A percentile compares a stretch with the other conserved stretches of the same genome.
These are phyloP conservation scores for Elaphurus davidianus DNA, from an alignment of 2,113 vertebrate genomes.

Conservation along the genomic window DNA sequence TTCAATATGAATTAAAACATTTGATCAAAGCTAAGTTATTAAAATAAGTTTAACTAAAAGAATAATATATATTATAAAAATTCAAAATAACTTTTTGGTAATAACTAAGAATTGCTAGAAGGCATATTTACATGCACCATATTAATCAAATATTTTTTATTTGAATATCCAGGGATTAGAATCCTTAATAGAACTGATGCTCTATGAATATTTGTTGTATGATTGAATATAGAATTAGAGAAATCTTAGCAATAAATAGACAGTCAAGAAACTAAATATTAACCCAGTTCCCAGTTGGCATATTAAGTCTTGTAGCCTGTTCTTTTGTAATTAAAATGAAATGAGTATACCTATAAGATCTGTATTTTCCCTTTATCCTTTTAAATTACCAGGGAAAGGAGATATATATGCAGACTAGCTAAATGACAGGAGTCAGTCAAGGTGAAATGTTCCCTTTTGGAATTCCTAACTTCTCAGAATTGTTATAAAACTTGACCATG, in stretches of 20 bases:
- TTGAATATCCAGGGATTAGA: neutral
- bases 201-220: neutral
- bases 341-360: neutral
- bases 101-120: neutral
- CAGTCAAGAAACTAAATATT: neutral
- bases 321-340: constrained; percentile 15
- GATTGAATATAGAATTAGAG: neutral
- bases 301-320: neutral
- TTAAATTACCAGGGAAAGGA: neutral
- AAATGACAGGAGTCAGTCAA: neutral
- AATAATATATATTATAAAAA: neutral
- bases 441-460: neutral
- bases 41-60: constrained; percentile 12
- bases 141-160: neutral
- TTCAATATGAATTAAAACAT: neutral
- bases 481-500: neutral
- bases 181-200: neutral
- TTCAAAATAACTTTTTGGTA: neutral
- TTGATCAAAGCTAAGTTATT: neutral
- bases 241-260: neutral
- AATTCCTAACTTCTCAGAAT: neutral
- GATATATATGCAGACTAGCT: neutral
- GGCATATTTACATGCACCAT: neutral
- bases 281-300: neutral
- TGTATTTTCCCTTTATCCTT: neutral